Conservation (phyloP, 2,113 vertebrate genomes). For the Marcusenius ussheri region DNA sequence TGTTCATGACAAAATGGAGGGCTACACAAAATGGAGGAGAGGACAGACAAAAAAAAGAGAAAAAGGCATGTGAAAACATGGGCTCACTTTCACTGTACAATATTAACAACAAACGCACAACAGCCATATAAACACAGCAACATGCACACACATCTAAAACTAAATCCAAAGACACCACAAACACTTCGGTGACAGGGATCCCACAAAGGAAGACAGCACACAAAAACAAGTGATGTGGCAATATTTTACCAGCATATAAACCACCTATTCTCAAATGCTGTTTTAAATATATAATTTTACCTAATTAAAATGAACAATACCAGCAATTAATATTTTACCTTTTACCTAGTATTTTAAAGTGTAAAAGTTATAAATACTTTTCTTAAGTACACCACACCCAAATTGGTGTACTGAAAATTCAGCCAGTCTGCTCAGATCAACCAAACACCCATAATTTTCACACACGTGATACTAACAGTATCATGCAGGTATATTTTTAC, state of each 20-base stretch:
- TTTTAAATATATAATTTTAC: neutral
- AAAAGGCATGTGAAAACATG: slow-evolving; percentile 15
- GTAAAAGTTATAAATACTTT: neutral
- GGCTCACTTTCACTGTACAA: neutral
- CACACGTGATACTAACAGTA: neutral
- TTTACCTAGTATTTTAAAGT: slow-evolving; percentile 2
- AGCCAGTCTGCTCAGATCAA: neutral
- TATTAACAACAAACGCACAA: neutral
- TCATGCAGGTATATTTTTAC: neutral
- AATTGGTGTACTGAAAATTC: slow-evolving; percentile 19
- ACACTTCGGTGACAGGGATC: neutral
- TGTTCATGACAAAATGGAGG: slow-evolving; percentile 19
- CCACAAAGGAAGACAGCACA: neutral
- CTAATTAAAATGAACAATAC: neutral
- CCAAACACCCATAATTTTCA: neutral
- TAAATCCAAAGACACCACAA: neutral
- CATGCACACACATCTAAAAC: neutral
- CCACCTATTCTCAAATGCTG: neutral
- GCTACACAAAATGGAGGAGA: slow-evolving; percentile 23
- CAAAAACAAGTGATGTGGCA: slow-evolving; percentile 13
- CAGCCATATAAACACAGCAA: neutral
- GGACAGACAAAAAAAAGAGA: slow-evolving; percentile 28
- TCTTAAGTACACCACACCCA: slow-evolving; percentile 28
- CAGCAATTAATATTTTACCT: neutral
- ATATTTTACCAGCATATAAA: neutral